Conservation (phyloP, 2,888 invertebrate genomes). For the Chrysodeixis includens region DNA sequence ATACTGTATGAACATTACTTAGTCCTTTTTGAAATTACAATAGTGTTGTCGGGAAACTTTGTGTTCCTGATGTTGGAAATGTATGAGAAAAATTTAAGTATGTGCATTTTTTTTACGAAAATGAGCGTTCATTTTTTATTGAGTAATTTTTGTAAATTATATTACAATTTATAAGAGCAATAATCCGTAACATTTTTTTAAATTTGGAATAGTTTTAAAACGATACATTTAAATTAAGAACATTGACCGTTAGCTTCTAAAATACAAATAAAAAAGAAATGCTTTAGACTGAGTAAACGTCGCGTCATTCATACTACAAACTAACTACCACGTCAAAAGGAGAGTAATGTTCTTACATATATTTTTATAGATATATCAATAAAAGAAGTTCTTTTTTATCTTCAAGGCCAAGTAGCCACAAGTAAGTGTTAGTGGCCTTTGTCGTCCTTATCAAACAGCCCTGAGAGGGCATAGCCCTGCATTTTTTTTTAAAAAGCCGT, state of each 20-base stretch:
- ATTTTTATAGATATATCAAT: neutral
- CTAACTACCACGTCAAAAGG: too few species aligned
- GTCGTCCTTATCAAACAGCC: slow-evolving; percentile 77
- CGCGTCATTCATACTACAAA: too few species aligned
- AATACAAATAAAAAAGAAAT: neutral
- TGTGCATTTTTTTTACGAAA: neutral
- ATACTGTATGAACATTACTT: slow-evolving; percentile 82
- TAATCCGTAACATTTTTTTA: neutral
- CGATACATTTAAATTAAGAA: neutral
- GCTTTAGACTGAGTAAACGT: too few species aligned
- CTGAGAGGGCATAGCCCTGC: slow-evolving; percentile 81
- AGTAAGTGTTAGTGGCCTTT: slow-evolving; percentile 70
- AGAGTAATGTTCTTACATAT: too few species aligned
- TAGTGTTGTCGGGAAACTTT: slow-evolving; percentile 54
- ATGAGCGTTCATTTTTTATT: neutral
- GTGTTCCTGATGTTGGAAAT: slow-evolving; percentile 47
- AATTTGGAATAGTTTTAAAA: neutral
- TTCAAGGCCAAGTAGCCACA: slow-evolving; percentile 56
- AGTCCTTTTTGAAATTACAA: slow-evolving; percentile 64
- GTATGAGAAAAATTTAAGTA: slow-evolving; percentile 24
- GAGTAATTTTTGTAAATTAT: neutral
- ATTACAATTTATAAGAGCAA: neutral
- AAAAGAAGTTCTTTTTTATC: neutral
- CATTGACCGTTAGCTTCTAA: neutral
- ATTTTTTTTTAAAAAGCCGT: slow-evolving; percentile 72